A percentile compares a stretch with the other conserved stretches of the same genome.
Conservation (phyloP, 2,888 invertebrate species). For the Heliconius charithonia region DNA sequence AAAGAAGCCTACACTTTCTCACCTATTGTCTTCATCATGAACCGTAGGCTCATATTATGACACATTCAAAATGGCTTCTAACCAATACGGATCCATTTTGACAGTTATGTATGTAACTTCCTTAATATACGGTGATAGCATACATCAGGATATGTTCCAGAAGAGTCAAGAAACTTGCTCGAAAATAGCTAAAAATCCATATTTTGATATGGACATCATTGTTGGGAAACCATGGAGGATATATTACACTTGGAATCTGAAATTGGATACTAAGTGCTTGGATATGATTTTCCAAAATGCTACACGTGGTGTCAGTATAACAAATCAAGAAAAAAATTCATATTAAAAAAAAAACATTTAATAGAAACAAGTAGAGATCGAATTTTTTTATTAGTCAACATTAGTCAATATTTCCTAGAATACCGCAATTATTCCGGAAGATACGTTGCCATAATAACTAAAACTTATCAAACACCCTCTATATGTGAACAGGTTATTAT, state of each 20-base stretch:
- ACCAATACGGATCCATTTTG: conserved; percentile 5
- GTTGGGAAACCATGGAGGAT: conserved; percentile 66
- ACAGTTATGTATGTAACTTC: background rate
- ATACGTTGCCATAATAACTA: too few species aligned
- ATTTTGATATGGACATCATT: conserved; percentile 64
- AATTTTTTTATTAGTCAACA: too few species aligned
- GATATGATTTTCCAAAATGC: conserved; percentile 65
- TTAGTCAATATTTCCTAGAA: background rate
- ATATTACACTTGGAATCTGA: conserved; percentile 69
- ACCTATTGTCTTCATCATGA: conserved; percentile 40
- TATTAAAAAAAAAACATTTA: too few species aligned
- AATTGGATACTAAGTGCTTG: conserved; percentile 59
- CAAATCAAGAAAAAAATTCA: too few species aligned
- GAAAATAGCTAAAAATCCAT: conserved; percentile 58
- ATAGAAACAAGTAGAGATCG: background rate
- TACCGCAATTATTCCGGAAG: background rate
- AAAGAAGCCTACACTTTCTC: conserved; percentile 39
- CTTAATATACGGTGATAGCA: conserved; percentile 19
- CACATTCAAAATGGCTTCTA: conserved; percentile 26
- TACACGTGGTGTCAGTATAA: conserved; percentile 56
- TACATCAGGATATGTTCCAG: conserved; percentile 36
- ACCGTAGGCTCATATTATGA: background rate
- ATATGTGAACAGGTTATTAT: conserved; percentile 56
- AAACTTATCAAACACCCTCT: background rate
- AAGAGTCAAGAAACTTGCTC: conserved; percentile 53